Base-by-base conservation (phyloP, 2,888 invertebrate species). In the Cerceris rybyensis region DNA sequence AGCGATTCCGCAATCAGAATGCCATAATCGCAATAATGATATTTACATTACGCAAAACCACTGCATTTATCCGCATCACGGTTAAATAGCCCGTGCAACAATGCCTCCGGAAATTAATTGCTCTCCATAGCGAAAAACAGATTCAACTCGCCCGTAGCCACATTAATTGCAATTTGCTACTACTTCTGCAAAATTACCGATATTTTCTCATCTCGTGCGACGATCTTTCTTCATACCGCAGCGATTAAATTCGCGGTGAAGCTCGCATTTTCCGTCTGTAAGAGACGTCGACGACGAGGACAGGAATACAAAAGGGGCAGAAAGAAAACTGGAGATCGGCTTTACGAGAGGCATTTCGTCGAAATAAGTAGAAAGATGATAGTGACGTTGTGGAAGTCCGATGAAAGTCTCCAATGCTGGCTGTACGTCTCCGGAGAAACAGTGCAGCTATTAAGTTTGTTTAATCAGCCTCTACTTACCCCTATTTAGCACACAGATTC, bases 401-500 rank as follows among this genome's bases (percentile, higher is more conserved):
- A 28, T 28, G 28, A 28, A 28, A 28, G 28, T 28, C 28, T 4
- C 28, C 28, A 28, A 28, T 28, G 28, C 28, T 4, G 28, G 28
- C 28, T 28, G 28, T 28, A 28, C 28, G 28, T 28, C 28, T 28
- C 28, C 28, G 4, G 28, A 28, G 28, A 28, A 28, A 28, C 28
- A 28, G 28, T 28, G 28, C 28, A 28, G 14, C 14, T 46, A 50
- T 75, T 66, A 55, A 50, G 57, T 61, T 49, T 46, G 59, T 57
- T 75, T 72, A 75, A 67, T 63, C 61, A 41, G 61, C 41, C 16
- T 43, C n/a, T 16, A 68, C 54, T 73, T 76, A 68, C 63, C 68
- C 64, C 59, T 68, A 63, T 73, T 73, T 73, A 60, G 14, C 72
- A 17, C 42, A 11, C 17, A 7, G 50, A 64, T 76, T 73, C 17